Evolutionary conservation across 2,113 vertebrate species (phyloP).

Genomic region (Mus musculus): GRCm39 chr9:56086501-56087000

Average conservation of each 20-base stretch:
- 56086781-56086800: not conserved
- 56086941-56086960: not conserved
- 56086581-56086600: slow-evolving; percentile 6
- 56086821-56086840: not conserved
- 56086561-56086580: not conserved
- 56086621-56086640: slow-evolving; percentile 23
- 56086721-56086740: not conserved
- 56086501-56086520: not conserved
- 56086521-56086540: slow-evolving; percentile 25
- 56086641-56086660: not conserved
- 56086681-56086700: not conserved
- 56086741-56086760: not conserved
- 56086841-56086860: not conserved
- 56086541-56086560: not conserved
- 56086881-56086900: not conserved
- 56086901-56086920: not conserved
- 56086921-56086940: not conserved
- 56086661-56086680: not conserved
- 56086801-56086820: not conserved
- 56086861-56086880: not conserved
- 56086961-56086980: not conserved
- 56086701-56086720: not conserved
- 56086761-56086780: not conserved
- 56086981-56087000: not conserved
- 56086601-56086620: slow-evolving; percentile 21